Evolutionary conservation across 2,113 vertebrate genomes (phyloP).

Genomic region (Lynx canadensis): DNA sequence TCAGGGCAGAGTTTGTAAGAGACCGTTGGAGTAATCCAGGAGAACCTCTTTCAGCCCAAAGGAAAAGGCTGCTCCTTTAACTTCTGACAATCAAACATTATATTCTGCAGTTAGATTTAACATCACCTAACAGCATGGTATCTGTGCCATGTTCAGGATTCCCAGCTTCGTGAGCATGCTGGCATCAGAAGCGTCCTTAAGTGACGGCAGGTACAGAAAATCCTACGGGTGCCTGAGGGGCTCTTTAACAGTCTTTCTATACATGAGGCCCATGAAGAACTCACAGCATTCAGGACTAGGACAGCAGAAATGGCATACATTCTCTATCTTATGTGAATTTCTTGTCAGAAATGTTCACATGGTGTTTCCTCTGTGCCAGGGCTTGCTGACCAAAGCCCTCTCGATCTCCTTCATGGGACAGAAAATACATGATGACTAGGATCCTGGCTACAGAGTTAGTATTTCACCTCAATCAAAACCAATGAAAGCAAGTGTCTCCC

Average conservation of each 20-base stretch:
- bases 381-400: neutral
- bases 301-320: neutral
- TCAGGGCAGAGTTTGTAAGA: neutral
- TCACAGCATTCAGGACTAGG: neutral
- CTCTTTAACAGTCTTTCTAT: neutral
- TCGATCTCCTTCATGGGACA: neutral
- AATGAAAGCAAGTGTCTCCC: neutral
- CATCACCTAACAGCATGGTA: neutral
- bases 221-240: neutral
- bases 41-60: neutral
- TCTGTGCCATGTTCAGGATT: neutral
- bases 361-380: neutral
- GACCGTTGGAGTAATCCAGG: accelerated
- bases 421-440: neutral
- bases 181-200: neutral
- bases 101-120: neutral
- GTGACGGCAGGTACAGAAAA: neutral
- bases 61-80: neutral
- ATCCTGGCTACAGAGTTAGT: neutral
- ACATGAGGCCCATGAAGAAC: neutral
- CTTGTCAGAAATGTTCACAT: neutral
- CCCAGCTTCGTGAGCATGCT: neutral
- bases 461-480: neutral
- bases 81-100: neutral
- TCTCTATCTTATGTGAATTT: neutral